Percentiles rank a stretch among this genome's conserved stretches.
phyloP scores from a whole-genome alignment of 2,888 invertebrate genomes.

The Neoascia interrupta region DNA sequence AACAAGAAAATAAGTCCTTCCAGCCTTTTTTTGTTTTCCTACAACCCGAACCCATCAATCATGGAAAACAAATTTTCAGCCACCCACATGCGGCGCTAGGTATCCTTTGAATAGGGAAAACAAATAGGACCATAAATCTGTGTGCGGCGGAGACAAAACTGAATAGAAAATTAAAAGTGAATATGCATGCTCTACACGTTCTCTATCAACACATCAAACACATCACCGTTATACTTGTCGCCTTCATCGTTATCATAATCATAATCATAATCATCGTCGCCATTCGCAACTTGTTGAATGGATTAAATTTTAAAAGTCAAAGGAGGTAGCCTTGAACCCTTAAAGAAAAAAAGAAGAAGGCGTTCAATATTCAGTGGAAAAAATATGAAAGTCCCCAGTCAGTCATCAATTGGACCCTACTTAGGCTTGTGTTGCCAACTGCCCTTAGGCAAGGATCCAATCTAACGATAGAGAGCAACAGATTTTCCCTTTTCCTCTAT shows the following conservation, averaged over 20 bases:
- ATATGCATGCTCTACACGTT: conserved; percentile 30
- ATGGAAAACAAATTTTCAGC: conserved; percentile 29
- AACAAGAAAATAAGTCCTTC: too few species aligned
- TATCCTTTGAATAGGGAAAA: background rate
- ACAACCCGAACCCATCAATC: conserved; percentile 13
- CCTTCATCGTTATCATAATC: background rate
- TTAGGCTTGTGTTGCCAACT: background rate
- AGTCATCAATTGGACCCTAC: background rate
- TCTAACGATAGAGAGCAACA: too few species aligned
- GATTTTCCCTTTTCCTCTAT: background rate
- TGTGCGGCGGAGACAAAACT: background rate
- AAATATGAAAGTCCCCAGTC: background rate
- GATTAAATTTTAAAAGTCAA: conserved; percentile 33
- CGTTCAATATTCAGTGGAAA: background rate
- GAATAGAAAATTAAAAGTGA: conserved; percentile 1
- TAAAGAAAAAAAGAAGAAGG: background rate
- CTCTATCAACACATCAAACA: conserved; percentile 16
- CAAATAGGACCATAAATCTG: background rate
- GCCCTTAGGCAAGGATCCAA: too few species aligned
- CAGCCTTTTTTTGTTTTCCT: background rate
- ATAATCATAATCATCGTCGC: conserved; percentile 11
- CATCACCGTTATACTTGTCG: conserved; percentile 15
- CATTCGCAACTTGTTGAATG: conserved; percentile 30
- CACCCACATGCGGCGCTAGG: conserved; percentile 4
- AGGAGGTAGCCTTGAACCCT: background rate